Conservation (phyloP, 2,113 vertebrate species). For the Eclectus roratus region DNA sequence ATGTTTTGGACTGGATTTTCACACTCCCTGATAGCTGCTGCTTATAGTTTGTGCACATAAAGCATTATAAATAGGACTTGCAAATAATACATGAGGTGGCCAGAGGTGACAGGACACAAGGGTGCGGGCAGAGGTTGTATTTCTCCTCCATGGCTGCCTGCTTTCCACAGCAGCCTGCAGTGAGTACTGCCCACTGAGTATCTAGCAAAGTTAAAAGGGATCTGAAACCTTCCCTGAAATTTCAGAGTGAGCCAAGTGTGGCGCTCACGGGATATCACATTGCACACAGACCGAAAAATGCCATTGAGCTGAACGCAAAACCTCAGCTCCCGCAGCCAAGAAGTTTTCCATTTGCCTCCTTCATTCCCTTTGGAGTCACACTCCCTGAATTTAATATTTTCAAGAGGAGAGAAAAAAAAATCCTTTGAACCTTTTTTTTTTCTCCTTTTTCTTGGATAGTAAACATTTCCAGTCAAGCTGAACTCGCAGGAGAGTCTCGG, state of each 20-base stretch:
- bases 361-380: neutral
- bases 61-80: neutral
- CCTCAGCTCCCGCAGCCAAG: neutral
- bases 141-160: neutral
- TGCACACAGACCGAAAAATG: neutral
- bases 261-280: neutral
- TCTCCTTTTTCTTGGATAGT: neutral
- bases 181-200: neutral
- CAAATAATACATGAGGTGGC: neutral
- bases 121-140: neutral
- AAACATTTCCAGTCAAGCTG: constrained; percentile 24
- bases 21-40: neutral
- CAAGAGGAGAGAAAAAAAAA: neutral
- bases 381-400: neutral
- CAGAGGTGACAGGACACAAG: neutral
- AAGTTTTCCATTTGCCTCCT: neutral
- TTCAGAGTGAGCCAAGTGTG: neutral
- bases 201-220: neutral
- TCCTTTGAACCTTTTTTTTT: neutral
- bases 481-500: neutral
- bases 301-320: neutral
- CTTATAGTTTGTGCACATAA: neutral
- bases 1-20: neutral
- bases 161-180: neutral
- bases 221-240: neutral